phyloP scores from a whole-genome alignment of 2,113 vertebrate genomes.

The Tangachromis dhanisi region DNA sequence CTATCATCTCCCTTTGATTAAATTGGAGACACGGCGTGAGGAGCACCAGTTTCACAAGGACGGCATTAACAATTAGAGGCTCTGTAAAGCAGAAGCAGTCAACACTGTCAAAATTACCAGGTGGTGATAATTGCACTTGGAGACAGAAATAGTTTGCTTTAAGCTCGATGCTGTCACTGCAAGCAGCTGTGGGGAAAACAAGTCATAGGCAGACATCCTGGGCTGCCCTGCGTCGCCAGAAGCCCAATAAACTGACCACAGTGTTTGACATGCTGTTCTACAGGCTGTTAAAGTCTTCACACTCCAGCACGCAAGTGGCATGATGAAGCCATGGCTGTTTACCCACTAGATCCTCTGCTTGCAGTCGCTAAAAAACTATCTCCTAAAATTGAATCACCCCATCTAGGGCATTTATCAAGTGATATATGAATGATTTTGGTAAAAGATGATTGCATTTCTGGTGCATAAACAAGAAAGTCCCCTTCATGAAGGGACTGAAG shows the following conservation, averaged over 20 bases:
- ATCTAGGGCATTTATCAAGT: background rate
- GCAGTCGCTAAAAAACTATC: background rate
- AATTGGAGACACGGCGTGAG: background rate
- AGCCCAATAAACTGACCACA: slow-evolving; percentile 59
- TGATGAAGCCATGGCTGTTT: background rate
- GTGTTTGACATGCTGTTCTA: slow-evolving; percentile 36
- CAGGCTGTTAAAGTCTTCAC: slow-evolving; percentile 34
- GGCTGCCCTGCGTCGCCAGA: slow-evolving; percentile 35
- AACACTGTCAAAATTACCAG: slow-evolving; percentile 55
- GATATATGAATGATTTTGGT: background rate
- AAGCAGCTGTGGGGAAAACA: slow-evolving; percentile 56
- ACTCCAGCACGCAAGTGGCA: slow-evolving; percentile 22
- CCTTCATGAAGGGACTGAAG: background rate
- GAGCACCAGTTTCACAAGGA: background rate
- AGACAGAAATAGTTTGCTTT: slow-evolving; percentile 48
- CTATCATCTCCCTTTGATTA: background rate
- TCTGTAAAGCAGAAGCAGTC: slow-evolving; percentile 27
- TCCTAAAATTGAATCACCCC: background rate
- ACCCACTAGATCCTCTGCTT: background rate
- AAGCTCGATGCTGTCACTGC: slow-evolving; percentile 38
- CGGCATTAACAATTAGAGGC: slow-evolving; percentile 8
- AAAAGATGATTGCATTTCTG: background rate
- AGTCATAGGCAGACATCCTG: slow-evolving; percentile 50
- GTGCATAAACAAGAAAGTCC: background rate
- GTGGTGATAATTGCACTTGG: slow-evolving; percentile 46